Percentiles rank a stretch among this genome's conserved stretches.
Conservation (phyloP, 2,888 invertebrate species). For the Dryomyza anilis region DNA sequence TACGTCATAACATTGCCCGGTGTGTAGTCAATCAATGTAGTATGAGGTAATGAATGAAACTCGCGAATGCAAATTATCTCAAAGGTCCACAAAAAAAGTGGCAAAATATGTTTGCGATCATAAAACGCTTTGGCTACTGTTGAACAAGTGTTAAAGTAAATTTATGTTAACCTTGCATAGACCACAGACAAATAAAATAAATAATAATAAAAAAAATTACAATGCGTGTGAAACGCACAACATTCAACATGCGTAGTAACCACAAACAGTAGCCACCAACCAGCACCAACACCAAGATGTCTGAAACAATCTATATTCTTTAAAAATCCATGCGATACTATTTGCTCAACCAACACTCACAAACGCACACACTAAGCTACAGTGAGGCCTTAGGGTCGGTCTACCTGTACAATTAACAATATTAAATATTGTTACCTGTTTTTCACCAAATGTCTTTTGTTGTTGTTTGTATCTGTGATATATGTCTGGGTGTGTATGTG, state of each 20-base stretch:
- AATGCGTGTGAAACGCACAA: constrained; percentile 47
- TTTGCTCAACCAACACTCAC: not conserved
- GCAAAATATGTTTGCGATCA: not conserved
- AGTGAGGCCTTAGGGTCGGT: too few relatives aligned
- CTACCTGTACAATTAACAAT: constrained; percentile 16
- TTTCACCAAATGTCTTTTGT: not conserved
- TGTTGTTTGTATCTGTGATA: not conserved
- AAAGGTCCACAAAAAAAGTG: not conserved
- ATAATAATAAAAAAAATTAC: constrained; percentile 3
- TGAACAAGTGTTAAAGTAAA: constrained; percentile 1
- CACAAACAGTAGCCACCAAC: constrained; percentile 26
- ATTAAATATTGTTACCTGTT: constrained; percentile 7
- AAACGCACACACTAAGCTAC: too few relatives aligned
- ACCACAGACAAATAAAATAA: too few relatives aligned
- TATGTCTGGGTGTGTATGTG: not conserved
- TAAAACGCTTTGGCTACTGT: constrained; percentile 3
- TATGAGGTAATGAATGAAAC: not conserved
- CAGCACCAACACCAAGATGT: not conserved
- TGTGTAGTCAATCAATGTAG: too few relatives aligned
- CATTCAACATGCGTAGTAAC: not conserved
- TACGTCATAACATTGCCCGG: too few relatives aligned
- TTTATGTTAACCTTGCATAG: too few relatives aligned
- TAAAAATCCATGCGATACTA: not conserved
- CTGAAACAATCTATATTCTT: not conserved
- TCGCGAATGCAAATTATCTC: not conserved